Conservation (phyloP, 2,797 vertebrate genomes). For the Malacoraja senta region DNA sequence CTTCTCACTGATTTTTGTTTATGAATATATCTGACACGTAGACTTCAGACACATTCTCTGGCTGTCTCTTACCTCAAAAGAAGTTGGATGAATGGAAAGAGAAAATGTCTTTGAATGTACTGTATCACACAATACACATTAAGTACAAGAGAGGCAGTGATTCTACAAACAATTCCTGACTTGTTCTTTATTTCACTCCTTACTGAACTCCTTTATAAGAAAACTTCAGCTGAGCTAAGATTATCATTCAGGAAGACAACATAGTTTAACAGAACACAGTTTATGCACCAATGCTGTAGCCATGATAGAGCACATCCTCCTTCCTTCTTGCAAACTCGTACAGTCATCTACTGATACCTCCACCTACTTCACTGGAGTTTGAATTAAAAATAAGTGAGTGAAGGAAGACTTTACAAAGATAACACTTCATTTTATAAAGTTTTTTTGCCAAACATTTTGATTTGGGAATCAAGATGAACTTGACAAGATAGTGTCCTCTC, state of each 20-base stretch:
- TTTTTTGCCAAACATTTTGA: neutral
- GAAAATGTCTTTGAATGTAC: neutral
- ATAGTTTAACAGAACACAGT: neutral
- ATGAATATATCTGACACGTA: neutral
- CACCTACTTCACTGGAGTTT: neutral
- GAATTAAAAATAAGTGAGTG: neutral
- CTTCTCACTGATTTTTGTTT: neutral
- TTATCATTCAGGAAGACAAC: neutral
- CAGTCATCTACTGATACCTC: neutral
- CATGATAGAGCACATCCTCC: neutral
- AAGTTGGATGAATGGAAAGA: neutral
- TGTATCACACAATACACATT: neutral
- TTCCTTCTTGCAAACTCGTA: neutral
- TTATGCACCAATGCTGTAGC: neutral
- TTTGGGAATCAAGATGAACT: neutral
- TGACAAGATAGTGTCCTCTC: neutral
- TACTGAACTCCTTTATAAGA: neutral
- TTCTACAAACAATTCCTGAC: neutral
- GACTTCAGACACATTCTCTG: neutral
- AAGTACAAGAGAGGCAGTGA: neutral
- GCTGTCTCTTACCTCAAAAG: neutral
- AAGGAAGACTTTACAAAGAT: neutral
- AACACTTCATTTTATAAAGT: neutral
- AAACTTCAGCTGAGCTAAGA: neutral
- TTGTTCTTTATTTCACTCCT: neutral